Base-by-base conservation (phyloP, 2,113 vertebrate species). In the Corythornis madagascariensis region DNA sequence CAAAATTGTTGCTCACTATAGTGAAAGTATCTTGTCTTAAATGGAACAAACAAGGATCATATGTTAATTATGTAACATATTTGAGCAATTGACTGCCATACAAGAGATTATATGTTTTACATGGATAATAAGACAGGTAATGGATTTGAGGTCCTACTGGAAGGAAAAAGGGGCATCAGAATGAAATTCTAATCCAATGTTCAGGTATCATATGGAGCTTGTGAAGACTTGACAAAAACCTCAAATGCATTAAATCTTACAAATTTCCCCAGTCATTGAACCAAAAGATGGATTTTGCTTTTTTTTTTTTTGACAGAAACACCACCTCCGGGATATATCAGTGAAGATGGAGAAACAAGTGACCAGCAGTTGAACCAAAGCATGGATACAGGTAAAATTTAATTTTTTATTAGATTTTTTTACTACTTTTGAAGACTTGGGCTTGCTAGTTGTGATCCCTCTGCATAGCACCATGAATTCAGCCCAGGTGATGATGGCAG, bases 361-460 rank as follows among this genome's bases (percentile, higher is more conserved):
- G 99, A 99, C 96, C 99, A 99, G 82, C 99, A 99, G 97, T 97
- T 99, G 98, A 99, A 99, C 98, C 99, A 99, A 98, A 99, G 99
- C 98, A 99, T 99, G 99, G 99, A 99, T 97, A 99, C 98, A 98
- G 99, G 99, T 99, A 98, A 92, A 3, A 2, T 16, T 76, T 22
- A 56, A 40, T 11, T 12, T 38, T 80, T 38, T 14, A 40, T 47
- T 64, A 1, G 38, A 56, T 43, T 11, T 12, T 38, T 80, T 38
- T 14, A 40, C 50, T 64, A 1, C 7, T 48, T 81, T 78, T 50
- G 7, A n/a, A 67, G 65, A 15, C 21, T 40, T 53, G 63, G 16
- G 16, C 22, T 75, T 67, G 12, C 16, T 42, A 16, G 22, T 8
- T 64, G 11, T 42, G 45, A 67, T 78, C 13, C 9, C 6, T 86